Conservation (phyloP, 2,888 invertebrate species). For the Rosalia funebris region DNA sequence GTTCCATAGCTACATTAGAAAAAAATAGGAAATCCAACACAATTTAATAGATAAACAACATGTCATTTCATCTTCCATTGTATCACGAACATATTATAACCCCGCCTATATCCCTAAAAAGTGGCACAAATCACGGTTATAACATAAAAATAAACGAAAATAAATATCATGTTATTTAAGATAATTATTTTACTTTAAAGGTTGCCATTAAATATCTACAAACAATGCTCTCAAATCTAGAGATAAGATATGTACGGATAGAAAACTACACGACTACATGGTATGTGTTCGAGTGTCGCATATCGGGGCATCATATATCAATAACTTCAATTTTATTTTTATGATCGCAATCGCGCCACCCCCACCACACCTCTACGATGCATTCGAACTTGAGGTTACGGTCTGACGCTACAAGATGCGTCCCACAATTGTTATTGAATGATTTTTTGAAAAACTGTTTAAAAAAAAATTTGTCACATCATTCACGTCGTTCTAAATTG, state of each 20-base stretch:
- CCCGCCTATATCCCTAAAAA: conserved; percentile 7
- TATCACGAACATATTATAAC: conserved; percentile 4
- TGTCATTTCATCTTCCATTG: conserved; percentile 1
- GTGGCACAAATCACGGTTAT: neutral
- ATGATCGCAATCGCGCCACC: neutral
- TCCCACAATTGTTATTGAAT: too few relatives aligned
- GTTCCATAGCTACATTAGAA: conserved; percentile 10
- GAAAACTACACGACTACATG: conserved; percentile 13
- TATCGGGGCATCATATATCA: neutral
- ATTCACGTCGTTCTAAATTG: too few relatives aligned
- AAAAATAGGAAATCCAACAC: neutral
- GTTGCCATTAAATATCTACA: conserved; percentile 20
- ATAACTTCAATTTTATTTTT: neutral
- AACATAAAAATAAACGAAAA: conserved; percentile 14
- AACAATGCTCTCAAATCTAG: conserved; percentile 23
- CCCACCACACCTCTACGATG: too few relatives aligned
- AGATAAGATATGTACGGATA: conserved; percentile 16
- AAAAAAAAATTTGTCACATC: too few relatives aligned
- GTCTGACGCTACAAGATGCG: too few relatives aligned
- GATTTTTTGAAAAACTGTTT: too few relatives aligned
- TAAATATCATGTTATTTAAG: conserved; percentile 13
- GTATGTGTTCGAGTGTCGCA: neutral
- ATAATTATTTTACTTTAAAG: conserved; percentile 20
- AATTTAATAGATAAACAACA: neutral
- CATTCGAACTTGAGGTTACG: too few relatives aligned